Base-by-base conservation (phyloP, 1,140 invertebrate genomes). In the Mya arenaria region DNA sequence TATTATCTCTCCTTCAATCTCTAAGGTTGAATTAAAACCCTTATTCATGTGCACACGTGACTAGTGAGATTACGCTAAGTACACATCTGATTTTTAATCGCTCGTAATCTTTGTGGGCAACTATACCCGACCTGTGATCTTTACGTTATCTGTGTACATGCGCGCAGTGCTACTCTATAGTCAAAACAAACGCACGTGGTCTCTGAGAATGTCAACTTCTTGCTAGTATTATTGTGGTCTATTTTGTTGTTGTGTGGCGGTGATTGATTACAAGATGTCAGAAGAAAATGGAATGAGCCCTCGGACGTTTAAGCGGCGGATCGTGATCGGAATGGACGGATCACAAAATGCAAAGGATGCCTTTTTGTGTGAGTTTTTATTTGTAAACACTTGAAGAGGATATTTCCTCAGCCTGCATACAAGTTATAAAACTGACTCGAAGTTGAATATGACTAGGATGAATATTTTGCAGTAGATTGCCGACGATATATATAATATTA, bases 311-410 rank as follows among this genome's bases (percentile, higher is more conserved):
- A 74, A 62, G 41, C 30, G 71, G 2, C 32, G 71, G 28, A 60
- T 74, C 19, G 71, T 74, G 32, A 60, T 74, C 30, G 71, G 55
- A 39, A 39, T 60, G 4, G 71, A 74, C 41, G 71, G 71, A 25
- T 60, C 52, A 39, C 25, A 74, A 56, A 37, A 39, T 15, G 71
- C 71, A 0, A 56, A 74, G 28, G 55, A 74, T 60, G 71, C 71
- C 19, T 74, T 74, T 17, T 37, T 15, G 39, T 74, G 71, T 74
- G 41, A 60, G 71, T 72, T 17, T 28, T 44, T 39, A n/a, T 17
- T 32, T 41, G 19, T 68, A 62, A 13, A 6, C 5, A n/a, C n/a
- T n/a, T n/a, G n/a, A n/a, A n/a, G n/a, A n/a, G n/a, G n/a, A n/a
- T n/a, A n/a, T n/a, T n/a, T n/a, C n/a, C n/a, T n/a, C n/a, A n/a